phyloP scores from a whole-genome alignment of 2,888 invertebrate species.

The Drosophila fulvimacula region DNA sequence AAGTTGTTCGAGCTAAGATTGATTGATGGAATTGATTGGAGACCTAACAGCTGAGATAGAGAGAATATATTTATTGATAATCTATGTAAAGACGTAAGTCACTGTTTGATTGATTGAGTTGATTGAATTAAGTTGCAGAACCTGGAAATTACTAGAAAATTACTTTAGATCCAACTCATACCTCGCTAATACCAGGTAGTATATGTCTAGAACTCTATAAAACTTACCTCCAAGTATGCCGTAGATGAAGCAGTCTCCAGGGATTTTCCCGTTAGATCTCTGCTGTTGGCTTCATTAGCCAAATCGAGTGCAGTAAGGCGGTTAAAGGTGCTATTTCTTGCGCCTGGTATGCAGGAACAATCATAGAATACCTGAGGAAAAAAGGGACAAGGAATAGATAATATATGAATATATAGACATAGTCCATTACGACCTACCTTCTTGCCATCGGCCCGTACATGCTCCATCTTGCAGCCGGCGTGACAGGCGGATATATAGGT shows the following conservation, averaged over 20 bases:
- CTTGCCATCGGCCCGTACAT: constrained; percentile 83
- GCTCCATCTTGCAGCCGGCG: constrained; percentile 88
- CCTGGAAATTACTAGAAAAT: too few species aligned
- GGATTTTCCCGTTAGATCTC: constrained; percentile 19
- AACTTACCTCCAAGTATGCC: constrained; percentile 47
- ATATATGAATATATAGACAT: background rate
- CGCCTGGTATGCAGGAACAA: constrained; percentile 80
- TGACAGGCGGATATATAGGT: constrained; percentile 92
- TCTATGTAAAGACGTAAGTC: too few species aligned
- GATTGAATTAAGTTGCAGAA: too few species aligned
- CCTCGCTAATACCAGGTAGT: too few species aligned
- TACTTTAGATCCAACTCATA: too few species aligned
- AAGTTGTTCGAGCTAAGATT: background rate
- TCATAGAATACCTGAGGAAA: constrained; percentile 76
- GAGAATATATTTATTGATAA: too few species aligned
- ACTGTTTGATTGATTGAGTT: background rate
- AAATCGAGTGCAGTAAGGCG: constrained; percentile 72
- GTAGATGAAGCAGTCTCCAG: background rate
- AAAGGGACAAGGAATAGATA: background rate
- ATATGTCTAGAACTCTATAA: background rate
- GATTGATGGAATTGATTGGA: too few species aligned
- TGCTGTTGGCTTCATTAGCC: constrained; percentile 34
- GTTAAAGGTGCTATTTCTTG: constrained; percentile 63
- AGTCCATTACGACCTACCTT: constrained; percentile 80
- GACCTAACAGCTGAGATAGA: too few species aligned